Conservation (phyloP, 2,888 invertebrate species). For the Tenthredo notha region DNA sequence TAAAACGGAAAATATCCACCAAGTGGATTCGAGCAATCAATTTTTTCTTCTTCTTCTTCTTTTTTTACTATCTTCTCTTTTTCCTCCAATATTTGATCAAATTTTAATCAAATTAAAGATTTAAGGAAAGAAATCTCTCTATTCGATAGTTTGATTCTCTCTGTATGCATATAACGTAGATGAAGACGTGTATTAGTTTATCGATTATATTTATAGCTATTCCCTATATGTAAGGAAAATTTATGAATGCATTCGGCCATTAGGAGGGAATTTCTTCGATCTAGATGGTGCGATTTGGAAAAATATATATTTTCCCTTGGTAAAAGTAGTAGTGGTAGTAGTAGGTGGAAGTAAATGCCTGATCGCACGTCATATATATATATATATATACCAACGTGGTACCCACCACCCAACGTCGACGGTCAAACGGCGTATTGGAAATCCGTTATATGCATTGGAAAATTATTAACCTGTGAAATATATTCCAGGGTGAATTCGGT, state of each 20-base stretch:
- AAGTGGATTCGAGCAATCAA: background rate
- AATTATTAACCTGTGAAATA: conserved; percentile 46
- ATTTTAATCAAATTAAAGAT: background rate
- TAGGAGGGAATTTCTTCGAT: background rate
- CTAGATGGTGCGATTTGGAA: background rate
- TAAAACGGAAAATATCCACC: background rate
- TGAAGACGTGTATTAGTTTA: background rate
- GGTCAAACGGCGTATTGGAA: conserved; percentile 35
- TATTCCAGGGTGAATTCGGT: background rate
- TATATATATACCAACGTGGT: background rate
- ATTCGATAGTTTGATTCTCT: background rate
- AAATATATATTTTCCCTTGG: background rate
- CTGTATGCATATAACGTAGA: too few species aligned
- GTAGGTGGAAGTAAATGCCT: background rate
- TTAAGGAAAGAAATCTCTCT: background rate
- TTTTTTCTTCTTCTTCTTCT: background rate
- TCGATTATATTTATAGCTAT: background rate
- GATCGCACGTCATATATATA: background rate
- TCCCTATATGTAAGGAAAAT: background rate
- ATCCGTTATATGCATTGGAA: conserved; percentile 51
- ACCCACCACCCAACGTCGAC: background rate
- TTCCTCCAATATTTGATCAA: background rate
- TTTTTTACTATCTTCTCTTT: background rate
- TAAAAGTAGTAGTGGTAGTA: background rate
- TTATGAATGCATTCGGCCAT: conserved; percentile 22